Evolutionary conservation across 2,113 vertebrate genomes (phyloP).

Genomic region (Aspiorhynchus laticeps): DNA sequence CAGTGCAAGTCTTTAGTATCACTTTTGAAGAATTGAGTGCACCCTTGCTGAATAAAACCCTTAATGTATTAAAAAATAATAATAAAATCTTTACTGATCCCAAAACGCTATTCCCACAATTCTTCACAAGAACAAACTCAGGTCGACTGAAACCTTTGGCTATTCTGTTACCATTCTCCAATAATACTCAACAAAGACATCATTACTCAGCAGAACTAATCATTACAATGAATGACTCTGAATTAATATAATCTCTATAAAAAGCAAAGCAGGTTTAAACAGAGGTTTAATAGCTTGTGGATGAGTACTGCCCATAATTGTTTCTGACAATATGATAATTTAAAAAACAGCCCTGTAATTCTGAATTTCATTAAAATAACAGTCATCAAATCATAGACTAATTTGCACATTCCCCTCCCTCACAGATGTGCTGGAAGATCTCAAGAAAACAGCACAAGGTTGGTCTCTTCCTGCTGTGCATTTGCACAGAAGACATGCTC

Average conservation of each 20-base stretch:
- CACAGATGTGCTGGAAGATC: background rate
- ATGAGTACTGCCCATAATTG: background rate
- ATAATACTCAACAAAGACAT: background rate
- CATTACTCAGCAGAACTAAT: background rate
- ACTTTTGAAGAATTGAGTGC: background rate
- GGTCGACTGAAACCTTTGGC: background rate
- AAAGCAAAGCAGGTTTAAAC: background rate
- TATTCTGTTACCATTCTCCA: background rate
- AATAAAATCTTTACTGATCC: background rate
- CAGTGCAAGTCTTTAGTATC: no score
- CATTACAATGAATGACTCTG: background rate
- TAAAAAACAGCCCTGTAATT: background rate
- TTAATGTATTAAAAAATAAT: background rate
- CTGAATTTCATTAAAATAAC: constrained; percentile 3
- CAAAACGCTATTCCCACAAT: background rate
- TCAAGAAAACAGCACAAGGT: background rate
- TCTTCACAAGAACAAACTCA: background rate
- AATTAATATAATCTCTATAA: background rate
- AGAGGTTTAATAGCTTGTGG: background rate
- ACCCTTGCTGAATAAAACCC: background rate
- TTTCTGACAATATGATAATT: background rate
- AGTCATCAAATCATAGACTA: background rate
- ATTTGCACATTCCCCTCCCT: background rate
- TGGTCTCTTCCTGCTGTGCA: background rate
- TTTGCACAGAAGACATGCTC: background rate